Base-by-base conservation (phyloP, 1,140 invertebrate genomes). In the Colletes gigas region DNA sequence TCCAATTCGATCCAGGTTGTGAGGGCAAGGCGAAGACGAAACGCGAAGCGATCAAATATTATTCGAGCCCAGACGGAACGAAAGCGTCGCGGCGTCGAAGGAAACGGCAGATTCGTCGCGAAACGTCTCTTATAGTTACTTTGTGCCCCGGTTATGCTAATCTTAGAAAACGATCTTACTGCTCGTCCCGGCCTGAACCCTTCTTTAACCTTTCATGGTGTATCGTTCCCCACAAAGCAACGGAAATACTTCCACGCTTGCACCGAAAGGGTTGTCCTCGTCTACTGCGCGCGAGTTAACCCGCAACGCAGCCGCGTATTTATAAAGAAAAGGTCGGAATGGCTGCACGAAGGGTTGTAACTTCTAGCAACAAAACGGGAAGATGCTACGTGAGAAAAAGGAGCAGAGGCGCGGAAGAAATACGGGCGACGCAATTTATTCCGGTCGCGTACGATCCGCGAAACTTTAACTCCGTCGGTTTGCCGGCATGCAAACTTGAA, bases 111-210 rank as follows among this genome's bases (percentile, higher is more conserved):
- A 30, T 30, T 30, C 30, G 30, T 2, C 30, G 30, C 30, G 30
- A 30, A 30, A 30, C 30, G 39, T 71, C 39, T 44, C 30, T 44
- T 17, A 44, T 17, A 39, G 30, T 71, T 71, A 57, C 69, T 71
- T 57, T 71, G 55, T 41, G 39, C 10, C 50, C 50, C 50, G 30
- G 12, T 52, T 55, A 70, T 70, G 68, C 68, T 70, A 70, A 70
- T 70, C 50, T 54, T n/a, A 14, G 47, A 70, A 52, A 17, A 70
- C 30, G 50, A 30, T 39, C 17, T 52, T 70, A 15, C 50, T 21
- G 17, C 47, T 54, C 10, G 9, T 10, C 50, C 15, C 8, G 14
- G 2, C 30, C 30, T 52, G 47, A n/a, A 39, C 47, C 30, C 50
- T 39, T 70, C 21, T 30, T 54, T 15, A 14, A 14, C 14, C 21